Evolutionary conservation across 2,797 vertebrate genomes (phyloP), one percentile per base, ranked within the genome.

Genomic region (Ceyx erithaca): DNA sequence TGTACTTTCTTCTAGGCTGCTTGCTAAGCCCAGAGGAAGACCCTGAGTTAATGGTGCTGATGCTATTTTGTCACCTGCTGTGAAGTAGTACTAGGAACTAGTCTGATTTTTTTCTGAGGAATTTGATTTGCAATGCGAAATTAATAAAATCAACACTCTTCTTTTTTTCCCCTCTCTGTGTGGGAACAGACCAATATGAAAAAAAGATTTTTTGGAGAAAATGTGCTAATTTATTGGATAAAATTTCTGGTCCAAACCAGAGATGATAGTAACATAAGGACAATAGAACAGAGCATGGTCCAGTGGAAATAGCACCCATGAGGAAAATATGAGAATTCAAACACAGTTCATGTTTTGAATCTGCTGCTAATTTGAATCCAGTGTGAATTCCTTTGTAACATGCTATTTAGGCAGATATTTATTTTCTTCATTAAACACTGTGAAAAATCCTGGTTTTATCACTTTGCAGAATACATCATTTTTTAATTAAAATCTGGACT

Each of bases 51-150:
- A 77, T 83, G 81, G 33, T 75, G 78, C 75, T 91, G 92, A 85
- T 31, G 76, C 67, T 85, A 12, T 95, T 94, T 95, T 91, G 45
- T 95, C 82, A 95, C 92, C 76, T 94, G 73, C 95, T 94, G 92
- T 79, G 94, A 95, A 85, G 79, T 93, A 87, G 85, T 89, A 90
- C 91, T 94, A 95, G 92, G 89, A 96, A 94, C 82, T 58, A 48
- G 58, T 83, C 62, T 81, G 51, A 89, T 48, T 83, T 93, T 95
- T 95, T 96, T 95, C 91, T n/a, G 33, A 85, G 58, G 80, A 95
- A 93, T 91, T 79, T 71, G 30, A 46, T 87, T 83, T 89, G 72
- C 72, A 76, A 52, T 80, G 72, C 87, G 59, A 93, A 93, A 91
- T 93, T 82, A 92, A 87, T 92, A 57, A 94, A 83, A 69, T 61